Evolutionary conservation across 2,797 vertebrate species (phyloP).

Genomic region (Chaetophractus vellerosus): DNA sequence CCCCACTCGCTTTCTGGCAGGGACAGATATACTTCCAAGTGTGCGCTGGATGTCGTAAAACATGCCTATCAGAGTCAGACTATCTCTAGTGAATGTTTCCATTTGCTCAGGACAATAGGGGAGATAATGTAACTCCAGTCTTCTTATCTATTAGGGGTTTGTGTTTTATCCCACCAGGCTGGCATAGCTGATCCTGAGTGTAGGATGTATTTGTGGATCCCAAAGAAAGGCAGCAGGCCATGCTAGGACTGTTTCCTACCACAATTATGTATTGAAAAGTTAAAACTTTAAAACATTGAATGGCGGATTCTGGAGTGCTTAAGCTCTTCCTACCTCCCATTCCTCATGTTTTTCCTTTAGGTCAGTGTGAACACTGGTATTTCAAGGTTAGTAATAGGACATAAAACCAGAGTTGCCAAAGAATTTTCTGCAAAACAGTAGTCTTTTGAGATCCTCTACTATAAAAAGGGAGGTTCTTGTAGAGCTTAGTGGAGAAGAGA

Average conservation of each 20-base stretch:
- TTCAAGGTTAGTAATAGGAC: not conserved
- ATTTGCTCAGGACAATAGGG: too few relatives aligned
- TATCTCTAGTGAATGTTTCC: too few relatives aligned
- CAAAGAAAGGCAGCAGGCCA: too few relatives aligned
- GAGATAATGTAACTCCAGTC: too few relatives aligned
- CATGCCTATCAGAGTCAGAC: too few relatives aligned
- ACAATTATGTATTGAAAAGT: constrained; percentile 3
- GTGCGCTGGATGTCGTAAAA: too few relatives aligned
- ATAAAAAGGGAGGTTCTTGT: not conserved
- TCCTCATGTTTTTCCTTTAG: not conserved
- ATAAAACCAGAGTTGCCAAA: constrained; percentile 3
- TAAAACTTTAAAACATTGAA: not conserved
- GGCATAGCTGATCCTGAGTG: too few relatives aligned
- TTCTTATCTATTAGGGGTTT: too few relatives aligned
- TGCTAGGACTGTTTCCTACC: not conserved
- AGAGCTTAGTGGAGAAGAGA: not conserved
- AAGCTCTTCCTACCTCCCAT: not conserved
- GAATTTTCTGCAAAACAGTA: not conserved
- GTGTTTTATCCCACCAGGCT: too few relatives aligned
- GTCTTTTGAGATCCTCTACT: not conserved
- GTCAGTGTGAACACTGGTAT: not conserved
- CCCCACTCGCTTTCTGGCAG: too few relatives aligned
- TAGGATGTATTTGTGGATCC: too few relatives aligned
- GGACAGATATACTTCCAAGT: too few relatives aligned
- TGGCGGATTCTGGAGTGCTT: not conserved